Evolutionary conservation across 2,888 invertebrate genomes (phyloP).

Genomic region (Lymantria monacha): DNA sequence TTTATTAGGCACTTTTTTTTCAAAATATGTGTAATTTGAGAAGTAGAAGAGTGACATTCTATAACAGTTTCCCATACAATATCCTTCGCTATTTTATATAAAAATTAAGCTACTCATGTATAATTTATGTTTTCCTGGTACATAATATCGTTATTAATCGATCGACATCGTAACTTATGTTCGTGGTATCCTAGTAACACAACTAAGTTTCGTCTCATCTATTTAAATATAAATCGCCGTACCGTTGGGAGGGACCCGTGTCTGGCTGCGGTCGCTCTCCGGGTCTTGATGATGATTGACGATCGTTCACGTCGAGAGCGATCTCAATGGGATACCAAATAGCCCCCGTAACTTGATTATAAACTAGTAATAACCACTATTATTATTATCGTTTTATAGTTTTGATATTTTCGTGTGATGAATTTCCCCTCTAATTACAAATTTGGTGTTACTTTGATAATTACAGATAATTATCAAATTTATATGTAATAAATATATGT

Average conservation of each 20-base stretch:
- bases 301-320: neutral
- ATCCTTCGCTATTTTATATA: too few relatives aligned
- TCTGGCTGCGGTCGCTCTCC: constrained; percentile 3
- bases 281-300: constrained; percentile 9
- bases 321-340: neutral
- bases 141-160: neutral
- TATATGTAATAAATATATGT: too few relatives aligned
- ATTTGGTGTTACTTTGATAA: too few relatives aligned
- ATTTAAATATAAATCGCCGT: constrained; percentile 2
- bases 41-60: too few relatives aligned
- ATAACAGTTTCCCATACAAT: too few relatives aligned
- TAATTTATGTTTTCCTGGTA: neutral
- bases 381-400: neutral
- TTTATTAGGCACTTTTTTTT: too few relatives aligned
- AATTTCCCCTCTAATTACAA: too few relatives aligned
- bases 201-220: neutral
- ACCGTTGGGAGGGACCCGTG: constrained; percentile 6
- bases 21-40: too few relatives aligned
- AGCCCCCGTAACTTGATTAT: neutral
- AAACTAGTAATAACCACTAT: neutral
- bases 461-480: too few relatives aligned
- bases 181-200: neutral
- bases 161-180: neutral
- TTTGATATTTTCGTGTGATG: too few relatives aligned
- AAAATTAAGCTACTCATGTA: neutral